These are phyloP conservation scores for Cyprinus carpio DNA, from an alignment of 2,113 vertebrate genomes.

Conservation along the genomic window DNA sequence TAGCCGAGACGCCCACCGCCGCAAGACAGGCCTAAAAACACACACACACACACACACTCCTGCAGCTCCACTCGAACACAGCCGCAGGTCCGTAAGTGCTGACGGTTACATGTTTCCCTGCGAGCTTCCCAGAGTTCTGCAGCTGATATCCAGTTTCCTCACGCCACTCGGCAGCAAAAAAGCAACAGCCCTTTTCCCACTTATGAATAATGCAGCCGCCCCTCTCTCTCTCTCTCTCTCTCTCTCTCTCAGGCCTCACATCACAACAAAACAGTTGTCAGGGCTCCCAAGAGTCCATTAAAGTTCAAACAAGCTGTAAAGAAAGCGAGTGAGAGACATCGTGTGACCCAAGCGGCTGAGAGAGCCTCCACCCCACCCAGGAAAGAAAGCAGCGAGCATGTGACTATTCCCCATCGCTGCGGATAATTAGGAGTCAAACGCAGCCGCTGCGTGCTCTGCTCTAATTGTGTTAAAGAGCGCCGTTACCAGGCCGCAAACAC, in stretches of 20 bases:
- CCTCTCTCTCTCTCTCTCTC: conserved; percentile 4
- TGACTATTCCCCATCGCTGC: conserved; percentile 87
- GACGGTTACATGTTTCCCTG: background rate
- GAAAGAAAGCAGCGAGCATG: conserved; percentile 57
- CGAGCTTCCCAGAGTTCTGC: background rate
- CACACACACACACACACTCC: background rate
- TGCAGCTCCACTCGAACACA: background rate
- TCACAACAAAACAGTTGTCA: conserved; percentile 77
- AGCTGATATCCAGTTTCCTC: conserved; percentile 65
- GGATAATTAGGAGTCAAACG: conserved; percentile 92
- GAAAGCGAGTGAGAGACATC: conserved; percentile 47
- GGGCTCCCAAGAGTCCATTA: conserved; percentile 75
- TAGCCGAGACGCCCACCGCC: conserved; percentile 71
- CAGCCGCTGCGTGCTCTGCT: conserved; percentile 77
- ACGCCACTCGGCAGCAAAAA: conserved; percentile 68
- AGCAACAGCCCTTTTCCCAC: conserved; percentile 72
- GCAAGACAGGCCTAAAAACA: conserved; percentile 68
- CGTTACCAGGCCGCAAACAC: conserved; percentile 88
- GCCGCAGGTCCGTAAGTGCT: background rate
- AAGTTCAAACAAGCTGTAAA: conserved; percentile 78
- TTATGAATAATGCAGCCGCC: conserved; percentile 76
- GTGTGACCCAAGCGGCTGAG: conserved; percentile 65
- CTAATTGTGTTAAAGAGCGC: conserved; percentile 97
- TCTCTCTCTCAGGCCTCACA: conserved; percentile 47
- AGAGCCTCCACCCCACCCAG: conserved; percentile 39